Conservation (phyloP, 2,113 vertebrate genomes). For the Taurulus bubalis region DNA sequence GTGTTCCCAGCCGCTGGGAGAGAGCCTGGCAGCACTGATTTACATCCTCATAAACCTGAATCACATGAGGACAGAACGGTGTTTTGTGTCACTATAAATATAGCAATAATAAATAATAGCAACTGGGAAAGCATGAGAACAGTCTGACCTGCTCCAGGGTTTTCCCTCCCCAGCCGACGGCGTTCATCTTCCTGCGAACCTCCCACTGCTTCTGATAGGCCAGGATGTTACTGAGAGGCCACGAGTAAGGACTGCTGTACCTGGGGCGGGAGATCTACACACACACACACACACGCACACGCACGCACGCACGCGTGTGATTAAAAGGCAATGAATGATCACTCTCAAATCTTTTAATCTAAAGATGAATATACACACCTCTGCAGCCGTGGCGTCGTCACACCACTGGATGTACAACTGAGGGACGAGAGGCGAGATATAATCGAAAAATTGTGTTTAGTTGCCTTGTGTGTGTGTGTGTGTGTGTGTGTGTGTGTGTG, state of each 20-base stretch:
- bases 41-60: constrained; percentile 95
- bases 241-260: constrained; percentile 85
- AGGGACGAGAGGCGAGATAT: constrained; percentile 46
- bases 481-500: constrained; percentile 59
- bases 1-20: constrained; percentile 93
- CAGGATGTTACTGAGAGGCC: constrained; percentile 85
- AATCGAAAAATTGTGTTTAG: neutral
- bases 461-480: constrained; percentile 37
- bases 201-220: constrained; percentile 98
- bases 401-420: constrained; percentile 98
- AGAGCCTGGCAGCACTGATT: constrained; percentile 96
- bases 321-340: neutral
- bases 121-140: neutral
- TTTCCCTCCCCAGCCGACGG: constrained; percentile 95
- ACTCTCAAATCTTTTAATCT: neutral
- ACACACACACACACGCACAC: neutral
- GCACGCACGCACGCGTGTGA: neutral
- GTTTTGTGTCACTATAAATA: neutral
- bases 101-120: no score
- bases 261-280: constrained; percentile 82
- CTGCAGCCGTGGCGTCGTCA: constrained; percentile 92
- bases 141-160: constrained; percentile 88
- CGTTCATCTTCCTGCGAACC: constrained; percentile 94
- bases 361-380: constrained; percentile 77
- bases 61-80: neutral